Evolutionary conservation across 2,797 vertebrate genomes (phyloP), one percentile per base, ranked within the genome.

Genomic region (Adrianichthys oophorus): DNA sequence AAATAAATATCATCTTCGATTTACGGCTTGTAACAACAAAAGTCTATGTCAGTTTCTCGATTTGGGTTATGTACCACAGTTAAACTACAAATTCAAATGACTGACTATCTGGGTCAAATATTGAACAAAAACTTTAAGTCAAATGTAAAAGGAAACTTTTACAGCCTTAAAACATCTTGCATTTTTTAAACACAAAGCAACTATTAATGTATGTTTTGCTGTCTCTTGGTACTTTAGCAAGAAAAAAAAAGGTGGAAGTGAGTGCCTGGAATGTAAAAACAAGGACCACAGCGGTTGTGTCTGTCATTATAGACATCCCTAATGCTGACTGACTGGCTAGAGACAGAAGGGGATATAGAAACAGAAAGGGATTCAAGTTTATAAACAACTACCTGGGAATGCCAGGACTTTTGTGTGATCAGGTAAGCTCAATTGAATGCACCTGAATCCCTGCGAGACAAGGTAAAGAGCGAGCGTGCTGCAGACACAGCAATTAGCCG

Each of bases 381-480:
- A 76, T 80, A 85, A 87, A 87, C 82, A 84, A 72, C 59, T 62
- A 67, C 56, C 65, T 65, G 82, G 78, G 80, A 87, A 78, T 79
- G 76, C 73, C 52, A 23, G 12, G 55, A 61, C 71, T 66, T 47
- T 63, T 87, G 80, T 84, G 82, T 86, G 74, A 68, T 85, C 78
- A 79, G 75, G 74, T 86, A 88, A 87, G 74, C 78, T 85, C 80
- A 86, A 78, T 85, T 89, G 73, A 89, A 87, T 82, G 74, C 72
- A 71, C 55, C 41, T 4, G 37, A 76, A 84, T 78, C 59, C 63
- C 60, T 47, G 52, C 66, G 68, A 85, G 71, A 79, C 67, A 65
- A 73, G 56, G 59, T 37, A 37, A 37, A 37, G 32, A 37, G 32
- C 32, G 3, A 62, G 57, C 65, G 48, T 21, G 51, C 43, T 72